Conservation (phyloP, 2,113 vertebrate genomes). For the Brachyistius frenatus region DNA sequence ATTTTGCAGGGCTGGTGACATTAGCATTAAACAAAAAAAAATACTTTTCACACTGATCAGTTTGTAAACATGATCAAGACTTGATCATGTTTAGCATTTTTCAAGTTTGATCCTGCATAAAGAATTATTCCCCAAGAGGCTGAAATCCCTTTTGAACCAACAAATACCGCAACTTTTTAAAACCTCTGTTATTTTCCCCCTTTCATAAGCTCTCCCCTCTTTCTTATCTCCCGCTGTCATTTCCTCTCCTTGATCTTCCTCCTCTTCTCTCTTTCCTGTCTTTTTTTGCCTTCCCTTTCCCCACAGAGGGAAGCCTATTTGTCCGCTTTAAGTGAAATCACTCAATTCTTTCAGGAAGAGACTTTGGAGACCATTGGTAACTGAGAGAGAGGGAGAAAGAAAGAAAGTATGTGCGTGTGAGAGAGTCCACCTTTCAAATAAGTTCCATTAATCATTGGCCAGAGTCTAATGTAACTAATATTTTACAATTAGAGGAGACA, state of each 20-base stretch:
- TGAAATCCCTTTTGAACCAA: conserved; percentile 46
- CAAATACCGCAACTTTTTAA: conserved; percentile 57
- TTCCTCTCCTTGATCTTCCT: conserved; percentile 25
- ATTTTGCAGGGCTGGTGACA: conserved; percentile 8
- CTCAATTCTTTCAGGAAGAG: conserved; percentile 97
- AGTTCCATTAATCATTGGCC: conserved; percentile 99
- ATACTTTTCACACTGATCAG: conserved; percentile 60
- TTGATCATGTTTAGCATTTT: conserved; percentile 54
- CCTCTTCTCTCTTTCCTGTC: conserved; percentile 10
- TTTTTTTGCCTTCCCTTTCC: conserved; percentile 82
- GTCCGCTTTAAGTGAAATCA: conserved; percentile 98
- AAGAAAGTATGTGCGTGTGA: conserved; percentile 43
- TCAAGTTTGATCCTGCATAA: conserved; percentile 20
- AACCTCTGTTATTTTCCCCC: conserved; percentile 52
- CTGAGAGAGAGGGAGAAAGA: conserved; percentile 39
- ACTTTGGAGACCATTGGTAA: conserved; percentile 85
- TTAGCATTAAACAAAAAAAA: conserved; percentile 26
- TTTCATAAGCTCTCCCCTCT: conserved; percentile 43
- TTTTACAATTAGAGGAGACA: conserved; percentile 99
- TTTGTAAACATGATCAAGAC: conserved; percentile 63
- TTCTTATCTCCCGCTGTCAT: conserved; percentile 40
- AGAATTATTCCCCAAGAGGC: conserved; percentile 49
- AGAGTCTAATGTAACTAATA: conserved; percentile 99
- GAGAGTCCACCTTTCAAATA: conserved; percentile 96
- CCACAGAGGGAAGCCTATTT: conserved; percentile 89